A percentile compares a stretch with the other conserved stretches of the same genome.
These are phyloP conservation scores for Nothoprocta pentlandii DNA, from an alignment of 2,113 vertebrate genomes.

Conservation along the genomic window DNA sequence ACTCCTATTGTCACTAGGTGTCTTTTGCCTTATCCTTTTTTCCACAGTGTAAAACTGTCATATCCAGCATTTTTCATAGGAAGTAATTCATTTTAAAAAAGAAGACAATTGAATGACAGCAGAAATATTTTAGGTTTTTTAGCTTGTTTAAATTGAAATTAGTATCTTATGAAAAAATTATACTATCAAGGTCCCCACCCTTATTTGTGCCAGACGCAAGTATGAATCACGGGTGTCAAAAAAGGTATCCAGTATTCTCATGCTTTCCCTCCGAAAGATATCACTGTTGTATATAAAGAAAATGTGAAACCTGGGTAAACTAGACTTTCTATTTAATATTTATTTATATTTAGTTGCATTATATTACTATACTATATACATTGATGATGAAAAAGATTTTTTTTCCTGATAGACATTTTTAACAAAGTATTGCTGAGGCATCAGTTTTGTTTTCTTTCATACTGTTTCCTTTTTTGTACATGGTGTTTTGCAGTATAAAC, in stretches of 20 bases:
- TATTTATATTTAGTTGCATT: neutral
- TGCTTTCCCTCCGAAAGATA: neutral
- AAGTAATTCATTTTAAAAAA: neutral
- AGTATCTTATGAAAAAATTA: neutral
- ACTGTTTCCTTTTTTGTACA: neutral
- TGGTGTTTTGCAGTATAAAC: neutral
- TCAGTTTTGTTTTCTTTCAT: neutral
- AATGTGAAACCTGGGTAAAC: neutral
- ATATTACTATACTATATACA: neutral
- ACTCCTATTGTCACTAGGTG: neutral
- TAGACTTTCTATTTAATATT: neutral
- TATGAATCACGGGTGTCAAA: neutral
- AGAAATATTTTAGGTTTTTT: slow-evolving; percentile 42
- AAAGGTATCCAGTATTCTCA: neutral
- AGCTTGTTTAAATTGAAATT: neutral
- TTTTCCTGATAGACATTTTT: neutral
- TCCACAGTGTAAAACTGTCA: neutral
- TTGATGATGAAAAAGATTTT: neutral
- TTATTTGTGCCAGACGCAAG: neutral
- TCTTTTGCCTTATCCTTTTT: neutral
- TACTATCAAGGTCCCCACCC: neutral
- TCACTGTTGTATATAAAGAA: neutral
- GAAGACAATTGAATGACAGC: neutral
- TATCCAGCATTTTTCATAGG: neutral
- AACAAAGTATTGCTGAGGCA: neutral